phyloP scores from a whole-genome alignment of 2,113 vertebrate species.

The Colossoma macropomum region DNA sequence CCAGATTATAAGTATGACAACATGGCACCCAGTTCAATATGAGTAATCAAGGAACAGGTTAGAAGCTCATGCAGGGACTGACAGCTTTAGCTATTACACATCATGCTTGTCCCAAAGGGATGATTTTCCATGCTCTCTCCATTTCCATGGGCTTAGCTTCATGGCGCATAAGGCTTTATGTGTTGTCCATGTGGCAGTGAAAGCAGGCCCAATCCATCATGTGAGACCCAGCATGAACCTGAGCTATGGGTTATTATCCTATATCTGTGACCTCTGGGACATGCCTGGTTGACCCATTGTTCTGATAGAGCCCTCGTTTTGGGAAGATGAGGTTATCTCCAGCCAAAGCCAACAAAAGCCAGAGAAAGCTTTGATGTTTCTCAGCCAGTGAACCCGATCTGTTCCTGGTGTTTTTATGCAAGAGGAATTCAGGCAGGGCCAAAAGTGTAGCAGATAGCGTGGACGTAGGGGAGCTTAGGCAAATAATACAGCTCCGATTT shows the following conservation, averaged over 20 bases:
- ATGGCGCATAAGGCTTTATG: constrained; percentile 29
- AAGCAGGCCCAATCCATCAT: constrained; percentile 53
- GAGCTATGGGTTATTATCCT: constrained; percentile 19
- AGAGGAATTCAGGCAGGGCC: constrained; percentile 19
- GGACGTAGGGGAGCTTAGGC: constrained; percentile 28
- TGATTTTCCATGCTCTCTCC: not conserved
- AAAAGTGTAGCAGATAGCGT: not conserved
- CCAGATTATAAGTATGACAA: too few relatives aligned
- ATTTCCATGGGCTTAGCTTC: constrained; percentile 2
- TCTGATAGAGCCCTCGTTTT: constrained; percentile 30
- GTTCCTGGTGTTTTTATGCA: constrained; percentile 18
- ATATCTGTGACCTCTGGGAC: constrained; percentile 35
- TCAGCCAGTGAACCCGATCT: constrained; percentile 1
- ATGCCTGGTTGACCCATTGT: constrained; percentile 35
- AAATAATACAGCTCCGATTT: constrained; percentile 40
- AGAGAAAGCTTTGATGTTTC: constrained; percentile 8
- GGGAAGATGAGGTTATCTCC: constrained; percentile 21
- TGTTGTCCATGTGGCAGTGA: constrained; percentile 27
- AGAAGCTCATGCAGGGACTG: too few relatives aligned
- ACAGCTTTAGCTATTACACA: too few relatives aligned
- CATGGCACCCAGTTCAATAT: too few relatives aligned
- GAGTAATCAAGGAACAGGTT: too few relatives aligned
- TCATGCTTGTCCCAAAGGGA: too few relatives aligned
- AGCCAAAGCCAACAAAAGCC: constrained; percentile 16
- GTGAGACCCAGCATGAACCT: constrained; percentile 38